These are phyloP conservation scores for Petrocephalus zakoni DNA, from an alignment of 2,113 vertebrate species.

Conservation along the genomic window DNA sequence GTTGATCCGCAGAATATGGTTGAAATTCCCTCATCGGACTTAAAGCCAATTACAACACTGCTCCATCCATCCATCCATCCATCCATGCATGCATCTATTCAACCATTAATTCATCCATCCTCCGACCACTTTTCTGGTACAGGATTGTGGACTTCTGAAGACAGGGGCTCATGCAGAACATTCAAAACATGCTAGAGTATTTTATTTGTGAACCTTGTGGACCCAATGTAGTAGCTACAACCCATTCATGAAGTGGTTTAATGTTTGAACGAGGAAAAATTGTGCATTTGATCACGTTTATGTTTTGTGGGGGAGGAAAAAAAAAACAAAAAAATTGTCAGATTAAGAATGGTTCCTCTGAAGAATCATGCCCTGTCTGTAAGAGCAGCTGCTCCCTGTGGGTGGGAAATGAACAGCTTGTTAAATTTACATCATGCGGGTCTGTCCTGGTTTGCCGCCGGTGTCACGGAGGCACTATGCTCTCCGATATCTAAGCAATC, in stretches of 20 bases:
- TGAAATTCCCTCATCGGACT: not conserved
- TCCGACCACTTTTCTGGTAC: not conserved
- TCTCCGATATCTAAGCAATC: constrained; percentile 66
- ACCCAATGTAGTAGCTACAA: not conserved
- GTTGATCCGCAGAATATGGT: not conserved
- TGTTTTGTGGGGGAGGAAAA: not conserved
- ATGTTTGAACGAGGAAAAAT: not conserved
- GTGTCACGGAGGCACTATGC: constrained; percentile 63
- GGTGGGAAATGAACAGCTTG: constrained; percentile 31
- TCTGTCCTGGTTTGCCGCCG: constrained; percentile 63
- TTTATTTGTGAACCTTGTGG: not conserved
- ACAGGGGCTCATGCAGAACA: not conserved
- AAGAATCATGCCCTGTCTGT: constrained; percentile 1
- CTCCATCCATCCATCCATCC: not conserved
- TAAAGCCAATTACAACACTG: not conserved
- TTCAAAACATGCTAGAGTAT: not conserved
- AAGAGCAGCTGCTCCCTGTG: constrained; percentile 14
- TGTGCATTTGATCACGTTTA: not conserved
- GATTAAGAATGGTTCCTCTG: not conserved
- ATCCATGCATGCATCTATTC: too few species aligned
- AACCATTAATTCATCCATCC: not conserved
- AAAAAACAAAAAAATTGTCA: not conserved
- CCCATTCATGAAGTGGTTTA: not conserved
- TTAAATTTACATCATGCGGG: constrained; percentile 62
- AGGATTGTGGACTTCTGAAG: not conserved